These are phyloP conservation scores for Eupithecia tripunctaria DNA, from an alignment of 2,888 invertebrate genomes.

Conservation along the genomic window DNA sequence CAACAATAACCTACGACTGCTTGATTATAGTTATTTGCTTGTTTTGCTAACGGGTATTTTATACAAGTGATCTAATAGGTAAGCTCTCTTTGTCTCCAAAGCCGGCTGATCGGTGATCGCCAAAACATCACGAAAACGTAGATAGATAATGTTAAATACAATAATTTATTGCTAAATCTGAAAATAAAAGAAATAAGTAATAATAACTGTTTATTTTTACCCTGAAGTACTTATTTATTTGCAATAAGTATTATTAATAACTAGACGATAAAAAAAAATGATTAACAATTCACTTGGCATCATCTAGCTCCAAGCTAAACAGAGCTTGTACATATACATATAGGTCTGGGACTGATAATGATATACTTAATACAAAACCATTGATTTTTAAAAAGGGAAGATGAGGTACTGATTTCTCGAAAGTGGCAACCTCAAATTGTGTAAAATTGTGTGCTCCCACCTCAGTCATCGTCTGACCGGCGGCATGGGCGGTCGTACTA, in stretches of 20 bases:
- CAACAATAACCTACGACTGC: neutral
- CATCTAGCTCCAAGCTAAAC: too few species aligned
- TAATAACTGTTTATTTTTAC: neutral
- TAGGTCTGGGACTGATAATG: too few species aligned
- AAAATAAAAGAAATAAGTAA: neutral
- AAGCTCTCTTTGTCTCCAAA: neutral
- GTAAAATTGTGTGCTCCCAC: too few species aligned
- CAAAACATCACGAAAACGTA: neutral
- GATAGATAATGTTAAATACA: neutral
- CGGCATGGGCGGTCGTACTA: too few species aligned
- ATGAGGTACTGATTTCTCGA: too few species aligned
- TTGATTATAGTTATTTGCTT: neutral
- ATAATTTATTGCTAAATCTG: constrained; percentile 1
- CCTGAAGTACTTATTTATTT: neutral
- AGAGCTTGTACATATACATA: too few species aligned
- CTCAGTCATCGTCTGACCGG: too few species aligned
- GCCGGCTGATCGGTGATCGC: neutral
- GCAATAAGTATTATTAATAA: neutral
- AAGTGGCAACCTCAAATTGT: too few species aligned
- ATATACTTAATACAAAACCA: too few species aligned
- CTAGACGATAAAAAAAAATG: too few species aligned
- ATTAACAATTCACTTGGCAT: too few species aligned
- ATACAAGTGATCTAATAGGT: neutral
- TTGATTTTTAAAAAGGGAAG: too few species aligned
- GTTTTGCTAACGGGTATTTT: neutral